Conservation (phyloP, 2,797 vertebrate species). For the Onychomys leucogaster region DNA sequence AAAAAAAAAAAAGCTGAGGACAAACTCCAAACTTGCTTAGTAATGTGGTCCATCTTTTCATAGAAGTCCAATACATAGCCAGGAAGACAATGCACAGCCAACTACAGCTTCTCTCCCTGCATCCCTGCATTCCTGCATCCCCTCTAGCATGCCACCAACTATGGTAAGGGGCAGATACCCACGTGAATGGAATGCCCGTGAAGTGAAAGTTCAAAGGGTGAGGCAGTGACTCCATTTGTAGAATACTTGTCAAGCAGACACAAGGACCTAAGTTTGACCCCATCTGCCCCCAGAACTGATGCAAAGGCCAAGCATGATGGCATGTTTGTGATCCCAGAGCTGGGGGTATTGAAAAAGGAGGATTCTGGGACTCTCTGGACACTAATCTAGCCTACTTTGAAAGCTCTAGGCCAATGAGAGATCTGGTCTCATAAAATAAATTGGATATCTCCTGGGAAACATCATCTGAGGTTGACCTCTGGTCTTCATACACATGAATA, state of each 20-base stretch:
- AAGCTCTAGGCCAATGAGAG: neutral
- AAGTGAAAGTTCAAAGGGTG: accelerated
- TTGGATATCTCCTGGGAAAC: too few relatives aligned
- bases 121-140: neutral
- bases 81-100: neutral
- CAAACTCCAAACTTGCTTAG: neutral
- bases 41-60: neutral
- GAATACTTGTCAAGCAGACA: neutral
- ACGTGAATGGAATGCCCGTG: accelerated
- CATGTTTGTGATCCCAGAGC: neutral
- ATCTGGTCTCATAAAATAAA: neutral
- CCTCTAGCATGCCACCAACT: accelerated
- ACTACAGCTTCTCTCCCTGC: neutral
- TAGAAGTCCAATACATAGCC: neutral
- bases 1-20: conserved; percentile 33
- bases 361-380: neutral
- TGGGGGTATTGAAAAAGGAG: neutral
- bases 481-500: neutral
- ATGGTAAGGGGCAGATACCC: neutral
- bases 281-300: neutral
- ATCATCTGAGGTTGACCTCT: neutral
- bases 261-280: neutral
- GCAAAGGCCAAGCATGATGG: neutral
- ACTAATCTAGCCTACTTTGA: neutral
- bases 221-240: neutral